These are phyloP conservation scores for Eristalis arbustorum DNA, from an alignment of 2,888 invertebrate species.

Conservation along the genomic window DNA sequence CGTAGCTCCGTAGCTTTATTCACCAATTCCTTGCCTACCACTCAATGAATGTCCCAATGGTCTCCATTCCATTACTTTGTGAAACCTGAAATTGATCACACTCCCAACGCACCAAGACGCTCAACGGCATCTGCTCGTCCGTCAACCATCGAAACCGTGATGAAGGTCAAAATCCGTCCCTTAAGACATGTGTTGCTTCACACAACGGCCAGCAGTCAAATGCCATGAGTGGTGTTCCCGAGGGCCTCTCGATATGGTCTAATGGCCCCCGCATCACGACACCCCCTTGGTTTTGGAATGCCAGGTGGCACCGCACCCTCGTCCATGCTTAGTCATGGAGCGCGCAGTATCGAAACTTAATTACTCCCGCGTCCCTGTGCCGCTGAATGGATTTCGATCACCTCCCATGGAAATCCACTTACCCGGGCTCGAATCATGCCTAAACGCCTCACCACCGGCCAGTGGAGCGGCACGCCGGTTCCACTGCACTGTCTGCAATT, in stretches of 20 bases:
- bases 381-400: neutral
- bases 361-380: neutral
- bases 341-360: neutral
- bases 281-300: neutral
- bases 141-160: neutral
- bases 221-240: neutral
- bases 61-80: neutral
- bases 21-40: neutral
- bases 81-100: neutral
- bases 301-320: neutral
- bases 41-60: neutral
- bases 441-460: neutral
- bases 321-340: neutral
- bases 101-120: neutral
- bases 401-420: neutral
- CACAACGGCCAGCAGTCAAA: neutral
- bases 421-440: neutral
- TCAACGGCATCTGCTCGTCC: neutral
- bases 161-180: neutral
- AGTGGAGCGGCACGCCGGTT: neutral
- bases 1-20: no score
- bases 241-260: neutral
- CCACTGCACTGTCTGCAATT: neutral
- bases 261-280: neutral
- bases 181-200: neutral